phyloP scores from a whole-genome alignment of 2,797 vertebrate species.

The Girardinus metallicus region DNA sequence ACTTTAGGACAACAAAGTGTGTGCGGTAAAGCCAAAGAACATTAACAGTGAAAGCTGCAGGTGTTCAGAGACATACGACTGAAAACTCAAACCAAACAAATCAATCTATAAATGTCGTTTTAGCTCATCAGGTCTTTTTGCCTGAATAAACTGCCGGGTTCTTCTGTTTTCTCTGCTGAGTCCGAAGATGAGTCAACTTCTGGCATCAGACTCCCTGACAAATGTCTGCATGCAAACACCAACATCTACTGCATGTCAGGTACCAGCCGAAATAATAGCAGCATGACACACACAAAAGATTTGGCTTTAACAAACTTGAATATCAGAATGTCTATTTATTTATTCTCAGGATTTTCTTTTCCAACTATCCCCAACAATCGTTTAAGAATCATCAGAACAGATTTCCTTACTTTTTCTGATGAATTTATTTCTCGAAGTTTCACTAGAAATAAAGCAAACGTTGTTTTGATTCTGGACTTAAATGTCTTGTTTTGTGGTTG shows the following conservation, averaged over 20 bases:
- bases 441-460: neutral
- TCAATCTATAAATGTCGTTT: neutral
- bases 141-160: neutral
- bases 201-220: neutral
- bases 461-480: neutral
- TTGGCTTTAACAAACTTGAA: neutral
- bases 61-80: neutral
- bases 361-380: neutral
- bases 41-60: conserved; percentile 3
- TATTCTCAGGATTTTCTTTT: no score
- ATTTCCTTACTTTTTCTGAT: neutral
- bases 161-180: neutral
- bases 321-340: neutral
- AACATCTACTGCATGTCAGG: neutral
- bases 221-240: neutral
- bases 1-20: conserved; percentile 31
- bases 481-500: neutral
- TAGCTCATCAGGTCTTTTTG: neutral
- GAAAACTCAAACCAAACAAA: neutral
- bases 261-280: neutral
- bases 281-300: neutral
- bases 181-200: neutral
- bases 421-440: neutral
- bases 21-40: conserved; percentile 34
- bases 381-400: neutral